A percentile compares a stretch with the other conserved stretches of the same genome.
Conservation (phyloP, 1,140 invertebrate species). For the Ceratitis capitata region DNA sequence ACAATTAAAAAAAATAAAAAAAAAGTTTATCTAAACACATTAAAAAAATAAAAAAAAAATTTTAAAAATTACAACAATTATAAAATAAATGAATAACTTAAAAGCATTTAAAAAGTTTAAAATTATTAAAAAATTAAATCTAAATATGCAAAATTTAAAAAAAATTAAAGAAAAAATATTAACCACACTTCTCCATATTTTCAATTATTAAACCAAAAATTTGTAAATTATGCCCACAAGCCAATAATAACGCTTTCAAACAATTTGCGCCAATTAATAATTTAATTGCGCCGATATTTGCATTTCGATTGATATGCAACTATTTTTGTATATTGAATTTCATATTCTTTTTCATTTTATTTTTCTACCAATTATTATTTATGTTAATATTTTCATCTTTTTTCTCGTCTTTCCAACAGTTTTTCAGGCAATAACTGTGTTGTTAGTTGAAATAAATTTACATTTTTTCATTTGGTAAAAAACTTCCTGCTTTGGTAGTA, state of each 20-base stretch:
- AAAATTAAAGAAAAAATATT: neutral
- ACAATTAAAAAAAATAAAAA: too few species aligned
- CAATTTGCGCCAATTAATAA: neutral
- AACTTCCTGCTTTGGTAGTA: neutral
- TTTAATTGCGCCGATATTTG: neutral
- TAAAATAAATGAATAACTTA: too few species aligned
- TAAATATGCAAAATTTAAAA: neutral
- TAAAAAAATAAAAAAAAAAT: too few species aligned
- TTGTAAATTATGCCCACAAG: neutral
- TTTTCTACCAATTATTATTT: constrained; percentile 1
- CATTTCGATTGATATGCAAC: neutral
- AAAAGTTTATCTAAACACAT: too few species aligned
- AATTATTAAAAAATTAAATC: neutral
- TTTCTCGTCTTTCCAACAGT: neutral
- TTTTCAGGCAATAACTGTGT: neutral
- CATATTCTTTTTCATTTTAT: neutral
- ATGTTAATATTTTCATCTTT: neutral
- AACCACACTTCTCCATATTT: too few species aligned
- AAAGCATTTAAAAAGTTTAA: too few species aligned
- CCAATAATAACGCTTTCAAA: neutral
- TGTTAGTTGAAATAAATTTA: constrained; percentile 16
- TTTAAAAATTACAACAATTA: too few species aligned
- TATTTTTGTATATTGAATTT: neutral
- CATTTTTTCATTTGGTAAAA: neutral
- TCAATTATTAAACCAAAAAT: too few species aligned